Evolutionary conservation across 2,113 vertebrate genomes (phyloP), one percentile per base, ranked within the genome.

Genomic region (Scalopus aquaticus): DNA sequence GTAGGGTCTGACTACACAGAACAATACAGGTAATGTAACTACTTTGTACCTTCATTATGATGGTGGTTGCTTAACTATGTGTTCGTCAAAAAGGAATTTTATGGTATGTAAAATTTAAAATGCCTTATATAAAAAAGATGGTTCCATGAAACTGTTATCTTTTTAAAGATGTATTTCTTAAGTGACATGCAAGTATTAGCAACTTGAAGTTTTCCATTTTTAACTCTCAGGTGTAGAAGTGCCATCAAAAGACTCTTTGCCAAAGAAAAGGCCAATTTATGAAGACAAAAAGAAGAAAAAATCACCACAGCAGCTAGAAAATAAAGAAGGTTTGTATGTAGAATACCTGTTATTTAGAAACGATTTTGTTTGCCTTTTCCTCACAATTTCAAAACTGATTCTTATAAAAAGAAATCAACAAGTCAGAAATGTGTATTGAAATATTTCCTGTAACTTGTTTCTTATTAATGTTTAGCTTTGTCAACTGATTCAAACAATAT

Each of bases 221-320:
- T 96, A 24, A 82, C 56, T 37, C 58, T 39, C 69, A 99, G 99
- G 99, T 97, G 98, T 99, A 96, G 99, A 99, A 97, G 99, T 99
- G 98, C 99, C 99, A 98, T 99, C 99, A 97, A 99, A 99, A 99
- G 99, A 99, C 96, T 98, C 99, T 6, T 92, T 99, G 99, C 99
- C 99, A 98, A 99, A 99, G 98, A 99, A 99, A 97, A 99, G 99
- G 96, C 99, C 99, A 11, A 98, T 99, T 97, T 99, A 99, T 96
- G 98, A 98, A 96, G 99, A 99, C 98, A 99, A 99, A 98, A 99
- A 99, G 98, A 99, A 98, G 98, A 99, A 99, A 98, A 99, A 99
- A 95, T 98, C 98, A 26, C 97, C 88, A 46, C 97, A 98, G 28
- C 99, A 99, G 77, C 97, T 87, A 3, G 98, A 98, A 91, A 99